These are phyloP conservation scores for Gryllus bimaculatus DNA, from an alignment of 1,140 invertebrate genomes.

Conservation along the genomic window DNA sequence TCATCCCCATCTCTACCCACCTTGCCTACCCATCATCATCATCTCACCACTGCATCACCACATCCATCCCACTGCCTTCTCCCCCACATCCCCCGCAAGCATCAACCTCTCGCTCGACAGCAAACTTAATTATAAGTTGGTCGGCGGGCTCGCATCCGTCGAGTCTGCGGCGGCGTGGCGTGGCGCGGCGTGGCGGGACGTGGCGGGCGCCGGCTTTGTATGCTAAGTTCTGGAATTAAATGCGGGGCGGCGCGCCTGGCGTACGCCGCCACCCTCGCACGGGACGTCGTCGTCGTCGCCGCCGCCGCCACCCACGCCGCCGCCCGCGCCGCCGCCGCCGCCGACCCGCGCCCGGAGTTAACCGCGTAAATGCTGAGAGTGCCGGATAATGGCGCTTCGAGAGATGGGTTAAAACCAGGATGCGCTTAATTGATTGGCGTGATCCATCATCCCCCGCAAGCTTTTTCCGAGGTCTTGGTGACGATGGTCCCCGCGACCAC, in stretches of 20 bases:
- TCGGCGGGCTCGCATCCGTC: neutral
- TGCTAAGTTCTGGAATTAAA: constrained; percentile 5
- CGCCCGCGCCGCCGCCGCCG: no score
- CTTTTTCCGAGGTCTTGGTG: neutral
- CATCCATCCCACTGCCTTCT: neutral
- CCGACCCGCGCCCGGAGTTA: neutral
- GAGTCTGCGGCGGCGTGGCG: neutral
- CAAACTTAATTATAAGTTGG: constrained; percentile 2
- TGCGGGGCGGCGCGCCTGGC: no score
- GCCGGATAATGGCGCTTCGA: neutral
- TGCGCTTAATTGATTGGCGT: neutral
- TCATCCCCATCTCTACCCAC: no score
- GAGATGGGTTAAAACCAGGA: neutral
- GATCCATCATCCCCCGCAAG: neutral
- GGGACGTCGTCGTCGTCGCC: neutral
- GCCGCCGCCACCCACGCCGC: no score
- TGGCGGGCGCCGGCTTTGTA: neutral
- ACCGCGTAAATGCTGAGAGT: neutral
- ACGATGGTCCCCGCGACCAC: no score
- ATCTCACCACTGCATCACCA: neutral
- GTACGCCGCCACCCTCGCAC: neutral
- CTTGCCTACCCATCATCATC: neutral
- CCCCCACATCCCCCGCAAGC: neutral
- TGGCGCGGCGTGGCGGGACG: neutral
- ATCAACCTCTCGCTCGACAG: neutral